These are phyloP conservation scores for Torymus texanus DNA, from an alignment of 2,888 invertebrate species.

Conservation along the genomic window DNA sequence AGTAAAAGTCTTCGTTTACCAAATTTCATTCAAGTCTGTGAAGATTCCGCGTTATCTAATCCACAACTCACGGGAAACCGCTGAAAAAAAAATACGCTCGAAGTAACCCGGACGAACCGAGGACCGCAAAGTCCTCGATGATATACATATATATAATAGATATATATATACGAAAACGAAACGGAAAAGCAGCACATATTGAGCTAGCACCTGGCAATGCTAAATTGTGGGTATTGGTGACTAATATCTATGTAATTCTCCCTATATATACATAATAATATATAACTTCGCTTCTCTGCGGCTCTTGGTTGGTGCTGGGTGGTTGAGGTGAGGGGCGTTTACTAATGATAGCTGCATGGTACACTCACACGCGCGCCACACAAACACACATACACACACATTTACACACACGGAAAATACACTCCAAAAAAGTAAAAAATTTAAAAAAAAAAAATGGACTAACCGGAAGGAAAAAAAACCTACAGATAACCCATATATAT, in stretches of 20 bases:
- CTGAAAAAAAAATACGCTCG: too few relatives aligned
- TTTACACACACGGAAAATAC: not conserved
- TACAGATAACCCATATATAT: too few relatives aligned
- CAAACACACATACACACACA: not conserved
- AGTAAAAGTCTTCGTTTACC: too few relatives aligned
- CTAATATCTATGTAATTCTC: constrained; percentile 58
- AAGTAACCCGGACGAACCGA: too few relatives aligned
- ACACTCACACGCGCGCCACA: constrained; percentile 61
- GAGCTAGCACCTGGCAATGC: constrained; percentile 73
- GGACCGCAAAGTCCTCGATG: too few relatives aligned
- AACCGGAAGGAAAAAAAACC: constrained; percentile 34
- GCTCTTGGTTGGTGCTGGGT: constrained; percentile 74
- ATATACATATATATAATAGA: too few relatives aligned
- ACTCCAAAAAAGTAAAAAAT: not conserved
- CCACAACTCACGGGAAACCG: too few relatives aligned
- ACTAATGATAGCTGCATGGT: constrained; percentile 75
- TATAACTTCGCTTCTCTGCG: constrained; percentile 70
- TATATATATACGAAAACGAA: not conserved
- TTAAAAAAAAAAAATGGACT: constrained; percentile 21
- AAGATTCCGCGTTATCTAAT: too few relatives aligned
- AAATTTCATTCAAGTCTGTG: too few relatives aligned
- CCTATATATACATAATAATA: constrained; percentile 45
- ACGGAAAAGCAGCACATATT: constrained; percentile 63
- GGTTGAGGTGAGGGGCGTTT: constrained; percentile 63
- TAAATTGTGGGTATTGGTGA: constrained; percentile 72